Percentiles rank a stretch among this genome's conserved stretches.
Conservation (phyloP, 2,888 invertebrate genomes). For the Autographa gamma region DNA sequence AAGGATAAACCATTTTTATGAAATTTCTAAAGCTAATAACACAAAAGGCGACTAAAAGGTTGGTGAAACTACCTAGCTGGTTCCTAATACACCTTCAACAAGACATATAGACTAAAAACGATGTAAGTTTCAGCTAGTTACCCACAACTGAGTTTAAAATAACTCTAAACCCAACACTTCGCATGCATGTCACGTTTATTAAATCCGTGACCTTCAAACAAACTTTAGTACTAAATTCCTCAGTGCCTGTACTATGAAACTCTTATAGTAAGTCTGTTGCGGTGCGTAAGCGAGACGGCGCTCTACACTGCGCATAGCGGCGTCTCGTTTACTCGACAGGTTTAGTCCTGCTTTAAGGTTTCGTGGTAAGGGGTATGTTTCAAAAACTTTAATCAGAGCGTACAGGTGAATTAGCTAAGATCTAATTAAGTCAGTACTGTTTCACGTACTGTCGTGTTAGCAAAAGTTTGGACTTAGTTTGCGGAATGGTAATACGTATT, state of each 20-base stretch:
- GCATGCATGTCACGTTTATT: conserved; percentile 9
- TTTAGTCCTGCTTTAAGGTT: no score
- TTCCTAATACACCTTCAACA: no score
- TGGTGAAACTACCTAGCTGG: no score
- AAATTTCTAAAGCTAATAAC: no score
- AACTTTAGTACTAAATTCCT: conserved; percentile 18
- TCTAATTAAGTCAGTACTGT: conserved; percentile 31
- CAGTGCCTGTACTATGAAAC: neutral
- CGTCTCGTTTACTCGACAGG: no score
- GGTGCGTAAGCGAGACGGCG: no score
- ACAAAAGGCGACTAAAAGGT: no score
- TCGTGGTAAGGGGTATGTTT: conserved; percentile 8
- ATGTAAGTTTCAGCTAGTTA: neutral
- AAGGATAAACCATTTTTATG: no score
- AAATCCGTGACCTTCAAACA: conserved; percentile 23
- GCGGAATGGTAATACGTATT: neutral
- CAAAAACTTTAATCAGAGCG: conserved; percentile 25
- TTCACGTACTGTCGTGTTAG: neutral
- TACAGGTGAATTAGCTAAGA: conserved; percentile 36
- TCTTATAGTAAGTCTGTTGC: no score
- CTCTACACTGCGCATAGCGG: no score
- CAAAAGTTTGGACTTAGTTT: neutral
- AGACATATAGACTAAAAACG: neutral
- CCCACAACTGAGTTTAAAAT: neutral
- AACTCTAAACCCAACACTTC: neutral